Base-by-base conservation (phyloP, 2,888 invertebrate species). In the Neoitamus cyanurus region DNA sequence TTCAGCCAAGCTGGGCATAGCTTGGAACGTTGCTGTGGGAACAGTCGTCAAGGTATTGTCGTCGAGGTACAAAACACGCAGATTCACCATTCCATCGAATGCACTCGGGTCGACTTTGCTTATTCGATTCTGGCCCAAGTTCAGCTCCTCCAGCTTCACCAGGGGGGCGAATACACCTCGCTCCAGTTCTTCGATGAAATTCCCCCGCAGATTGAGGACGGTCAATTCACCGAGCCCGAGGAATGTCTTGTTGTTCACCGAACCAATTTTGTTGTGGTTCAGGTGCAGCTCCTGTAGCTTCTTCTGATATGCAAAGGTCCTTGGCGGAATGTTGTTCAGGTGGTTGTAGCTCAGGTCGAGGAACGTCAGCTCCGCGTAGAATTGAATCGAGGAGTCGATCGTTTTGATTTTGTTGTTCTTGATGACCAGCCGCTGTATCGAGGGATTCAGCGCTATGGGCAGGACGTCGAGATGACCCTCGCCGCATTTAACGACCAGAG, bases 401-500 rank as follows among this genome's bases (percentile, higher is more conserved):
- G 96, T 96, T 90, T 96, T 96, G 88, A 97, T 97, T 89, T 95
- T 95, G 91, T 97, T 97, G 90, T 95, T 96, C 88, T 95, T 94
- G 86, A 97, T 94, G 88, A 96, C 95, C 88, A 97, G 93, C 83
- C 96, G 93, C 90, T 96, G 96, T 86, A 97, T 96, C 88, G 96
- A 96, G 58, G 98, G 98, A 92, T 98, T 98, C 86, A 98, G 92
- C 2, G 97, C 96, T 88, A 97, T 97, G 86, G 97, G 97, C 86
- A 98, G 94, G 83, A 97, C 96, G 92, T 97, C 97, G 86, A 98
- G 93, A 87, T 95, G 95, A 89, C 96, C 96, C 89, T 95, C 95
- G 88, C 96, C 95, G 92, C 97, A 98, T 87, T 95, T 94, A 77
- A 97, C 97, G 85, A 96, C 95, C 87, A 96, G 94, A 9, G 95